Conservation (phyloP, 92 coral and sea anemone genomes). For the Paragorgia papillata region DNA sequence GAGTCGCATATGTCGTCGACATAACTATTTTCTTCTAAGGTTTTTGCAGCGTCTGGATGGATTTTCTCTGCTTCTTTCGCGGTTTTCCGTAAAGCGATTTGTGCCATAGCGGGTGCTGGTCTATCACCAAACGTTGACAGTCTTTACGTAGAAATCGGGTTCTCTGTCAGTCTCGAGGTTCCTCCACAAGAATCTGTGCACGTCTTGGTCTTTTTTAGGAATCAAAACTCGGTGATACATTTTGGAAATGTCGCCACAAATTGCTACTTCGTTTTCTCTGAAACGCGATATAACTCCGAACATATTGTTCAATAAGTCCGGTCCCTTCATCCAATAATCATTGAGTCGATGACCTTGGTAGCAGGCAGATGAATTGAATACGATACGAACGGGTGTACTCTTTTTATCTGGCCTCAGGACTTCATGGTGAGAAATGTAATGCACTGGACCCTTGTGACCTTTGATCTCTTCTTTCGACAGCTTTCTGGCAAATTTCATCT, state of each 20-base stretch:
- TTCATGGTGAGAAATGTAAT: constrained; percentile 62
- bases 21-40: constrained; percentile 8
- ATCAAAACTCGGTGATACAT: constrained; percentile 36
- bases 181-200: not conserved
- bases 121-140: constrained; percentile 1
- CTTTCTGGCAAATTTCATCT: constrained; percentile 49
- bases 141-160: not conserved
- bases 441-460: constrained; percentile 46
- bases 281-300: constrained; percentile 54
- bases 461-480: constrained; percentile 42
- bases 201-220: constrained; percentile 3
- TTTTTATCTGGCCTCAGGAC: constrained; percentile 56
- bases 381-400: constrained; percentile 58
- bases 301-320: constrained; percentile 46
- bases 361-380: constrained; percentile 56
- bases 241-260: constrained; percentile 35
- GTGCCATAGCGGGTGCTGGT: constrained; percentile 8
- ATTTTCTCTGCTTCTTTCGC: not conserved
- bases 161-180: not conserved
- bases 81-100: not conserved
- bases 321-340: constrained; percentile 63
- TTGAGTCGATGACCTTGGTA: constrained; percentile 53
- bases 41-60: constrained; percentile 21
- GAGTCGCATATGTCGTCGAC: constrained; percentile 43
- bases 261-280: constrained; percentile 41